These are phyloP conservation scores for Scalopus aquaticus DNA, from an alignment of 2,113 vertebrate genomes.

Conservation along the genomic window DNA sequence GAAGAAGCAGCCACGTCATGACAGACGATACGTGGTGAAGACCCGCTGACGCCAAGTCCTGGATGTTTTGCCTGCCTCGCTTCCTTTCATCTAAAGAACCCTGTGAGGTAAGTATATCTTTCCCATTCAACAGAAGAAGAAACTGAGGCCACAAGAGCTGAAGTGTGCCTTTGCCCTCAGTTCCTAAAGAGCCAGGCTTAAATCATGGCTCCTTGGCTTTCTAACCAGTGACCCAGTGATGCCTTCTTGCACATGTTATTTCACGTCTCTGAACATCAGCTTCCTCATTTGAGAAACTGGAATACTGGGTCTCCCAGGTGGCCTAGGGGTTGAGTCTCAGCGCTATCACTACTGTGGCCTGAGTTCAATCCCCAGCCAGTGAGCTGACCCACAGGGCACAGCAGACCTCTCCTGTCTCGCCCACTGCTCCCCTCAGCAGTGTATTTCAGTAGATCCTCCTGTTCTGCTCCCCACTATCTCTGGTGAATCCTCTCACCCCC, in stretches of 20 bases:
- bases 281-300: neutral
- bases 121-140: neutral
- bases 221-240: neutral
- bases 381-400: too few species aligned
- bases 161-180: neutral
- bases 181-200: neutral
- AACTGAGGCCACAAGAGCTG: neutral
- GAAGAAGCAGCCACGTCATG: neutral
- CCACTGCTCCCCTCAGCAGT: too few species aligned
- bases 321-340: too few species aligned
- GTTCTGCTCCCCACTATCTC: too few species aligned
- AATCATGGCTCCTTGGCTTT: neutral
- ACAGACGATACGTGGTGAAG: rapidly evolving
- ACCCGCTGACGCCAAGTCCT: rapidly evolving
- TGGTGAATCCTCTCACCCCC: too few species aligned
- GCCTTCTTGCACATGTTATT: neutral
- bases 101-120: neutral
- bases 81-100: neutral
- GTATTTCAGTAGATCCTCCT: too few species aligned
- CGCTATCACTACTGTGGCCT: too few species aligned
- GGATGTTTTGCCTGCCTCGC: neutral
- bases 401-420: too few species aligned
- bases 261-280: neutral
- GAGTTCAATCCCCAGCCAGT: too few species aligned
- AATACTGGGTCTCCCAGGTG: neutral